Conservation (phyloP, 2,888 invertebrate species). For the Microplitis manilae region DNA sequence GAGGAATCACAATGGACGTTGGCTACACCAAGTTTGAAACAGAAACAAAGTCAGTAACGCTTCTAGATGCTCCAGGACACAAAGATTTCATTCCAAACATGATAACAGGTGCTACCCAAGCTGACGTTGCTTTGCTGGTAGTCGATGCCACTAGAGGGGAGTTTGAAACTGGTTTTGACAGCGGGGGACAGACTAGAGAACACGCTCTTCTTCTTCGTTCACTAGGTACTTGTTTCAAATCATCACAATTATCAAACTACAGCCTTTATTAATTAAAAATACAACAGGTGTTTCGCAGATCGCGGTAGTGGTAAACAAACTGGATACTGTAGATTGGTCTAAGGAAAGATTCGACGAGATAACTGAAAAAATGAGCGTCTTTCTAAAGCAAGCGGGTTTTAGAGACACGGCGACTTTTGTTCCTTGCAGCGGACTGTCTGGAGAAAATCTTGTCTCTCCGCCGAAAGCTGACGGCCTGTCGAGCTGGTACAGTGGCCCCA, state of each 20-base stretch:
- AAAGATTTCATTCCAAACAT: conserved; percentile 99
- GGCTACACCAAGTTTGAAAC: conserved; percentile 95
- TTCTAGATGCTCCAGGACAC: conserved; percentile 98
- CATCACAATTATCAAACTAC: too few relatives aligned
- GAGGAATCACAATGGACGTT: conserved; percentile 99
- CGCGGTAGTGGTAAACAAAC: conserved; percentile 96
- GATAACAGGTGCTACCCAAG: conserved; percentile 98
- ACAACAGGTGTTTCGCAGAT: conserved; percentile 92
- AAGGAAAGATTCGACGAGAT: conserved; percentile 93
- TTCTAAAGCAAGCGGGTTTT: conserved; percentile 93
- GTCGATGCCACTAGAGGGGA: conserved; percentile 97
- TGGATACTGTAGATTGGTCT: conserved; percentile 97
- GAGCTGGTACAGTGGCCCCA: conserved; percentile 83
- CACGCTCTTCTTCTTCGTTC: conserved; percentile 94
- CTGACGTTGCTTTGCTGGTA: conserved; percentile 96
- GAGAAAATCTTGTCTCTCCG: conserved; percentile 87
- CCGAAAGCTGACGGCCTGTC: conserved; percentile 78
- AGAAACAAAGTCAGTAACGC: conserved; percentile 82
- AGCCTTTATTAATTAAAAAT: conserved; percentile 4
- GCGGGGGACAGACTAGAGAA: conserved; percentile 97
- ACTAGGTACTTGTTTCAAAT: conserved; percentile 71
- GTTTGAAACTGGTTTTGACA: conserved; percentile 99
- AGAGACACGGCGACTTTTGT: conserved; percentile 92
- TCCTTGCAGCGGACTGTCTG: conserved; percentile 96
- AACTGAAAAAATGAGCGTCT: conserved; percentile 82